These are phyloP conservation scores for Epizoanthus fatuus DNA, from an alignment of 92 coral and sea anemone species.

Conservation along the genomic window DNA sequence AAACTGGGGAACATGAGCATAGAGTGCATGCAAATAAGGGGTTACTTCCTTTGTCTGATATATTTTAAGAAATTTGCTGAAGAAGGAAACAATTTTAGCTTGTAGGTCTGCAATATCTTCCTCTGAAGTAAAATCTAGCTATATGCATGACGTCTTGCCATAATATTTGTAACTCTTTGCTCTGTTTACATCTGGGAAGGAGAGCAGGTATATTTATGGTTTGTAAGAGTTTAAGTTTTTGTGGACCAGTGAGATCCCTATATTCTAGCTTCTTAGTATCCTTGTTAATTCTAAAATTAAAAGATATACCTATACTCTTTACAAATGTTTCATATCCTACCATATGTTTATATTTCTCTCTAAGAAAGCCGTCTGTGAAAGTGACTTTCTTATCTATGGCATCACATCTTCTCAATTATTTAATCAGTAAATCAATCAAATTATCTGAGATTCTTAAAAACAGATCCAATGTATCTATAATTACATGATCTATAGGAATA, in stretches of 20 bases:
- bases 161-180: slow-evolving; percentile 52
- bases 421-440: slow-evolving; percentile 63
- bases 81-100: slow-evolving; percentile 47
- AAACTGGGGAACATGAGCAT: slow-evolving; percentile 68
- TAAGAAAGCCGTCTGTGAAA: background rate
- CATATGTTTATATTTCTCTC: slow-evolving; percentile 11
- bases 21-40: slow-evolving; percentile 73
- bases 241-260: slow-evolving; percentile 76
- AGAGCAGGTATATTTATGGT: slow-evolving; percentile 55
- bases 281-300: slow-evolving; percentile 54
- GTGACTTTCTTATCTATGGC: slow-evolving; percentile 20
- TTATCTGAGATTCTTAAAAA: slow-evolving; percentile 77
- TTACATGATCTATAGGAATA: slow-evolving; percentile 74
- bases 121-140: slow-evolving; percentile 48
- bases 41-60: slow-evolving; percentile 72
- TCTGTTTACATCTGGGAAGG: slow-evolving; percentile 47
- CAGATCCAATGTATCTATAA: slow-evolving; percentile 78
- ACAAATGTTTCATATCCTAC: slow-evolving; percentile 4
- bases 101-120: slow-evolving; percentile 43
- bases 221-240: slow-evolving; percentile 61
- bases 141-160: slow-evolving; percentile 61
- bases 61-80: slow-evolving; percentile 40
- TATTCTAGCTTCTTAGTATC: slow-evolving; percentile 67
- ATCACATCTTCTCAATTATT: slow-evolving; percentile 50
- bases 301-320: slow-evolving; percentile 45